These are phyloP conservation scores for Ceramica pisi DNA, from an alignment of 2,888 invertebrate genomes.

Conservation along the genomic window DNA sequence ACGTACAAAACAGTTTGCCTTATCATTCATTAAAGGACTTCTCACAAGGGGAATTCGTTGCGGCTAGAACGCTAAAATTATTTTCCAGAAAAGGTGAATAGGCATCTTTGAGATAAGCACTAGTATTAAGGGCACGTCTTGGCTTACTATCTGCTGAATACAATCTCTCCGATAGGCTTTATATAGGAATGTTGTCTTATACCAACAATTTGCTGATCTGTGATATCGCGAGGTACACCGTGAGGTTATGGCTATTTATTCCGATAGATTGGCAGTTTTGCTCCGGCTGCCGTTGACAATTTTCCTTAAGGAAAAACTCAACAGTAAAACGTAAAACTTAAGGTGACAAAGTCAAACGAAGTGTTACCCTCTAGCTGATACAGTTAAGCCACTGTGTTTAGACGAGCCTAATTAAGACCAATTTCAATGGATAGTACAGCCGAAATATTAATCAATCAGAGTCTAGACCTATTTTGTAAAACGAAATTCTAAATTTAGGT, in stretches of 20 bases:
- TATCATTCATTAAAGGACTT: conserved; percentile 46
- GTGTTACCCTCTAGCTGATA: conserved; percentile 4
- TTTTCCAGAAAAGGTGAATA: conserved; percentile 42
- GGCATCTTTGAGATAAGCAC: conserved; percentile 29
- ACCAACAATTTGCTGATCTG: conserved; percentile 13
- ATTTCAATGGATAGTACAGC: neutral
- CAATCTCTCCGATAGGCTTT: conserved; percentile 24
- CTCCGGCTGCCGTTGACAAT: conserved; percentile 13
- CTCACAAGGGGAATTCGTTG: conserved; percentile 36
- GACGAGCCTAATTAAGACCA: conserved; percentile 19
- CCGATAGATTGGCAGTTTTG: conserved; percentile 33
- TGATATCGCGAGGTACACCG: conserved; percentile 4
- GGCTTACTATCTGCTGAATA: conserved; percentile 7
- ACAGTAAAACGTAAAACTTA: conserved; percentile 7
- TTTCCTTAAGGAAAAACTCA: conserved; percentile 24
- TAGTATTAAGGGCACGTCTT: conserved; percentile 23
- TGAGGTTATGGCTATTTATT: conserved; percentile 1
- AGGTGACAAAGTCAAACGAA: neutral
- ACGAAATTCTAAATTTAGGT: neutral
- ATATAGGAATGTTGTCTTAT: conserved; percentile 22
- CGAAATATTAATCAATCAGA: conserved; percentile 34
- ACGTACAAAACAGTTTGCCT: conserved; percentile 38
- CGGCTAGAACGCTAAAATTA: conserved; percentile 28
- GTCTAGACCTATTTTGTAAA: conserved; percentile 1
- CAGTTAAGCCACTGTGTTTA: neutral